Evolutionary conservation across 2,888 invertebrate genomes (phyloP).

Genomic region (Cenopis cana): DNA sequence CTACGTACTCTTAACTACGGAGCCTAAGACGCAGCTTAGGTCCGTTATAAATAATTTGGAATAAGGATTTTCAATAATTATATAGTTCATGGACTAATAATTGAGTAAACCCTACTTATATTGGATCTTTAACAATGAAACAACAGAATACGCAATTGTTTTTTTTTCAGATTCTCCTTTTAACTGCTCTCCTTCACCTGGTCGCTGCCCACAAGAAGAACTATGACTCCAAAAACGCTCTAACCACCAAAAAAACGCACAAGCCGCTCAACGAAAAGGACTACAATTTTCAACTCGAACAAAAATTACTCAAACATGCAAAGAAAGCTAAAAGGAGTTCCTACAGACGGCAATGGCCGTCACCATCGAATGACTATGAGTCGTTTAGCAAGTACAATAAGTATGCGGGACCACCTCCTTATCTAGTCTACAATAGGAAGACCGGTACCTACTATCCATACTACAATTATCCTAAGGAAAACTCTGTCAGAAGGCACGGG

Average conservation of each 20-base stretch:
- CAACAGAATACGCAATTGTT: neutral
- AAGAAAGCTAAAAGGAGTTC: constrained; percentile 58
- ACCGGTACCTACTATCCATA: constrained; percentile 73
- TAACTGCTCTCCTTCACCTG: constrained; percentile 49
- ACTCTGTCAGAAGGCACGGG: constrained; percentile 51
- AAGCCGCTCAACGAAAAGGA: constrained; percentile 22
- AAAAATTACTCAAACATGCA: constrained; percentile 36
- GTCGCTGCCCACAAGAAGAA: constrained; percentile 41
- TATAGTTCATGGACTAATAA: no score
- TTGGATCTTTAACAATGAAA: neutral
- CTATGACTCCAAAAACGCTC: constrained; percentile 12
- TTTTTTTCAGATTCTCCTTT: constrained; percentile 54
- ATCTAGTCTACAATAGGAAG: constrained; percentile 73
- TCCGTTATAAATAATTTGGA: no score
- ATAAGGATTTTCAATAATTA: no score
- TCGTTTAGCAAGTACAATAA: constrained; percentile 44
- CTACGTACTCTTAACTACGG: no score
- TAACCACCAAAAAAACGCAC: constrained; percentile 3
- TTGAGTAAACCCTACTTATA: no score
- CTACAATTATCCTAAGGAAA: constrained; percentile 65
- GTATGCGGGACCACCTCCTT: constrained; percentile 65
- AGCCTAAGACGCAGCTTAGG: no score
- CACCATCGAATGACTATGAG: constrained; percentile 15
- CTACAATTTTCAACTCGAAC: constrained; percentile 9
- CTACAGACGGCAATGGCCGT: constrained; percentile 49